phyloP scores from a whole-genome alignment of 2,888 invertebrate genomes.

The Myathropa florea region DNA sequence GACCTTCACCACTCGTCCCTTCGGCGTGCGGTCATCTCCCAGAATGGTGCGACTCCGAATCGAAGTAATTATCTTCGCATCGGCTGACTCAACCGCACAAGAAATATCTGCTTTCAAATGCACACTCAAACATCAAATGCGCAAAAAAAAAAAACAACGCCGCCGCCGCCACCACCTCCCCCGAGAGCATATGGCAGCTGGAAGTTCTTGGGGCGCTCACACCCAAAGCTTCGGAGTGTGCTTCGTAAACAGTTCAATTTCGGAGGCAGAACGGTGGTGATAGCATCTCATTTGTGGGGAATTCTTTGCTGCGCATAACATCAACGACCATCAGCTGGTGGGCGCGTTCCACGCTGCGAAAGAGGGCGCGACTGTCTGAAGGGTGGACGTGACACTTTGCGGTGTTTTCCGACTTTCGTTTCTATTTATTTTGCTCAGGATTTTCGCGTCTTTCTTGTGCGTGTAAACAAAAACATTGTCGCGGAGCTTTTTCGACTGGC shows the following conservation, averaged over 20 bases:
- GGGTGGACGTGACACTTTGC: background rate
- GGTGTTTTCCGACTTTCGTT: conserved; percentile 8
- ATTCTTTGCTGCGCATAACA: conserved; percentile 23
- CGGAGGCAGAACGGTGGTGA: background rate
- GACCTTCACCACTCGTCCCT: background rate
- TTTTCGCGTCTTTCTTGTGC: conserved; percentile 31
- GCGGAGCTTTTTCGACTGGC: background rate
- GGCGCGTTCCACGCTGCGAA: background rate
- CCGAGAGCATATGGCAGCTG: background rate
- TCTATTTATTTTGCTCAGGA: conserved; percentile 41
- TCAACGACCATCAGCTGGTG: background rate
- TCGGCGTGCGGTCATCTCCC: background rate
- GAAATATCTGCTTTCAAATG: conserved; percentile 9
- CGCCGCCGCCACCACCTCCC: background rate
- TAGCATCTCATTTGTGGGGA: background rate
- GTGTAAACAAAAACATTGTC: conserved; percentile 34
- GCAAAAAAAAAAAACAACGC: background rate
- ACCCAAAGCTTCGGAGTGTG: conserved; percentile 18
- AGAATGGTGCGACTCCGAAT: background rate
- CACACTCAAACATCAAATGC: background rate
- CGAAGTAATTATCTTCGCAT: background rate
- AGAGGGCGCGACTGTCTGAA: background rate
- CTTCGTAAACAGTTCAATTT: conserved; percentile 20
- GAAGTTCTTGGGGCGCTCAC: background rate
- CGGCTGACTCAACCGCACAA: background rate